Conservation (phyloP, 1,140 invertebrate species). For the Gryllus bimaculatus region DNA sequence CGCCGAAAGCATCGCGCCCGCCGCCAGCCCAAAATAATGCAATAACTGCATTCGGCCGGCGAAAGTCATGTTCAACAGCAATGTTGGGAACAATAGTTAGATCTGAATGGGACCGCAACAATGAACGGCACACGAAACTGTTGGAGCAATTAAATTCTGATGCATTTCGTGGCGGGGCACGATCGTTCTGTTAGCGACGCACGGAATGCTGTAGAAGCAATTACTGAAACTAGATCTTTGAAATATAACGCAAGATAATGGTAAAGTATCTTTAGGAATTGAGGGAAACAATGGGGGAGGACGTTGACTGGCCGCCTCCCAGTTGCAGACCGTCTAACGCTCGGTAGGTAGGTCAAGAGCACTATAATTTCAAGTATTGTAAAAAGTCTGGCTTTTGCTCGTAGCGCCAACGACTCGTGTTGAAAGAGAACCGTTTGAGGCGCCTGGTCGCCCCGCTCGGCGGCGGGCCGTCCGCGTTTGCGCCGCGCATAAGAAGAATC, state of each 20-base stretch:
- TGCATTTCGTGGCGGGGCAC: neutral
- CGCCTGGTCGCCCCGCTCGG: neutral
- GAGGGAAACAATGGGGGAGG: neutral
- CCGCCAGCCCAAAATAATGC: neutral
- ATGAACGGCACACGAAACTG: slow-evolving; percentile 3
- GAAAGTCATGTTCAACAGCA: neutral
- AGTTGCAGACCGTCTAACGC: neutral
- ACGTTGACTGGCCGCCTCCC: neutral
- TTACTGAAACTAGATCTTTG: slow-evolving; percentile 1
- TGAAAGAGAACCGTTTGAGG: no score
- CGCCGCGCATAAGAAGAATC: neutral
- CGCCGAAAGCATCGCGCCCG: neutral
- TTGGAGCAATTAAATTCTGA: neutral
- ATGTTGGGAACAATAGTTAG: neutral
- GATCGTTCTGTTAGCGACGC: neutral
- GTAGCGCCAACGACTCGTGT: neutral
- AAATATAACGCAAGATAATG: neutral
- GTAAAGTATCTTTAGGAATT: neutral
- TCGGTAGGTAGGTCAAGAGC: neutral
- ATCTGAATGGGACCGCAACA: neutral
- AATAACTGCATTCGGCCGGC: neutral
- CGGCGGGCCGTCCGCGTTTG: neutral
- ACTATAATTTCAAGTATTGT: neutral
- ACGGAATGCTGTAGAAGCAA: neutral
- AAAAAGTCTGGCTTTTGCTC: neutral